phyloP scores from a whole-genome alignment of 2,113 vertebrate genomes.

The Triplophysa dalaica region DNA sequence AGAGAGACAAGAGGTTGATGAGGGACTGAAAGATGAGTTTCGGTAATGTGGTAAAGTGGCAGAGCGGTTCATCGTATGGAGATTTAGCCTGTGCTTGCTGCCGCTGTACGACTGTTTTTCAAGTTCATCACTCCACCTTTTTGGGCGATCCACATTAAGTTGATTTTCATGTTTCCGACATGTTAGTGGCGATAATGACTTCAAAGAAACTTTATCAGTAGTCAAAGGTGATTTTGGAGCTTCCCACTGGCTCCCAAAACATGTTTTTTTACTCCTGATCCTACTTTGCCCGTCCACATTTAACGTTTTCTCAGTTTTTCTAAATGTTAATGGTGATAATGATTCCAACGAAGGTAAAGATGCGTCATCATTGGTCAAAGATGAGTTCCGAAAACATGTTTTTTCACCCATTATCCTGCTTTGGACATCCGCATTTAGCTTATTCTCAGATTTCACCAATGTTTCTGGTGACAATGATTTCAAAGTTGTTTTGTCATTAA shows the following conservation, averaged over 20 bases:
- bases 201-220: not conserved
- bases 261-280: not conserved
- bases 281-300: not conserved
- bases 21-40: slow-evolving; percentile 59
- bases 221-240: not conserved
- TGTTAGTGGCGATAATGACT: not conserved
- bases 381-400: not conserved
- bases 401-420: not conserved
- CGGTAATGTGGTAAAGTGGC: slow-evolving; percentile 43
- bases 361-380: not conserved
- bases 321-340: not conserved
- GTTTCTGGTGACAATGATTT: not conserved
- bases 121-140: slow-evolving; percentile 27
- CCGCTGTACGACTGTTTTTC: slow-evolving; percentile 44
- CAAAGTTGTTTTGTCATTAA: not conserved
- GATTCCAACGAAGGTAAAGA: not conserved
- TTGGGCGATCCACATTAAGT: not conserved
- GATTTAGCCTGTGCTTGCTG: slow-evolving; percentile 43
- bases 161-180: not conserved
- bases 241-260: not conserved
- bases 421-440: not conserved
- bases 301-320: not conserved
- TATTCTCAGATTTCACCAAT: not conserved
- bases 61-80: slow-evolving; percentile 32
- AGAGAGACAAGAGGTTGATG: slow-evolving; percentile 64